Conservation (phyloP, 2,888 invertebrate genomes). For the Nesidiocoris tenuis region DNA sequence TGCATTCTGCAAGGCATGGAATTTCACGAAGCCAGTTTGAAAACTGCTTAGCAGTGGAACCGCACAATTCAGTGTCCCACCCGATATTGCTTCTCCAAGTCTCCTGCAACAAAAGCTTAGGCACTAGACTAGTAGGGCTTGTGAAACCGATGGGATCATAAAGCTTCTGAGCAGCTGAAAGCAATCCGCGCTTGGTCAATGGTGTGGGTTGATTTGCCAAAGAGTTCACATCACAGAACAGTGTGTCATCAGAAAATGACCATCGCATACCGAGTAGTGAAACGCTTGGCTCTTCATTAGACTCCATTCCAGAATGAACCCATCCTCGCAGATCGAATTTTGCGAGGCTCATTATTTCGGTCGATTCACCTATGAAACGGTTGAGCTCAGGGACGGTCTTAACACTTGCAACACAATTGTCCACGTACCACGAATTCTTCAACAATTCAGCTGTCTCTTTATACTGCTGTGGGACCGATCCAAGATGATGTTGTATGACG, state of each 20-base stretch:
- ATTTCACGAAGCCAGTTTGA: background rate
- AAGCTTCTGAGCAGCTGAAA: slow-evolving; percentile 15
- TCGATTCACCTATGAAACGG: slow-evolving; percentile 20
- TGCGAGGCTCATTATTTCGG: background rate
- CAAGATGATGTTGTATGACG: slow-evolving; percentile 25
- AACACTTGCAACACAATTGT: slow-evolving; percentile 35
- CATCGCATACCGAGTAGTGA: slow-evolving; percentile 31
- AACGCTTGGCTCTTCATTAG: background rate
- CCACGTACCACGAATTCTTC: slow-evolving; percentile 39
- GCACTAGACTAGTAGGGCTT: slow-evolving; percentile 11
- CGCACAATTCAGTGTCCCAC: slow-evolving; percentile 24
- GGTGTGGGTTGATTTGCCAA: background rate
- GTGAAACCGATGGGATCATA: slow-evolving; percentile 36
- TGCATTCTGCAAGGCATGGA: background rate
- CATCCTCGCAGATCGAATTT: slow-evolving; percentile 36
- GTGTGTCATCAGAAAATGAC: background rate
- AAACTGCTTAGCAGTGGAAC: background rate
- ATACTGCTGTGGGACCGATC: background rate
- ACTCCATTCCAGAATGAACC: slow-evolving; percentile 9
- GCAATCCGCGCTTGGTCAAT: slow-evolving; percentile 10
- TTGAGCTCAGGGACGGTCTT: background rate
- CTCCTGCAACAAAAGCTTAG: slow-evolving; percentile 35
- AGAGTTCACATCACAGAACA: slow-evolving; percentile 20
- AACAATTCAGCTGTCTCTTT: slow-evolving; percentile 8
- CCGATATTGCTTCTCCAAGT: slow-evolving; percentile 21